Base-by-base conservation (phyloP, 1,140 invertebrate species). In the Drosophila ananassae region DNA sequence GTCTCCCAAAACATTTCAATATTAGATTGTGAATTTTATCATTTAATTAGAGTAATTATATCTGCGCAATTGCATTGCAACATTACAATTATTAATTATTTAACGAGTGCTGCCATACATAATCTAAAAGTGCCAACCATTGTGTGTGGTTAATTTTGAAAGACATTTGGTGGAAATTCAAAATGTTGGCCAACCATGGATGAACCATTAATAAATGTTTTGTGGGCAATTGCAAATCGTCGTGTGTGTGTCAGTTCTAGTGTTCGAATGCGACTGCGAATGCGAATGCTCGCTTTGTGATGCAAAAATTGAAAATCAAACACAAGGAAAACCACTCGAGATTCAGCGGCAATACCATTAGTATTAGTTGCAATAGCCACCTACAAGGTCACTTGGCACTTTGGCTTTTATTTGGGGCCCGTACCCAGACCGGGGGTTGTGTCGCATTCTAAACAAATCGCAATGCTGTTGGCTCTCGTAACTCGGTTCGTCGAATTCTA, bases 281-380 rank as follows among this genome's bases (percentile, higher is more conserved):
- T 66, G 37, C 54, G 59, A 51, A 24, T 51, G 64, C 51, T 51
- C 71, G 59, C 73, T 83, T 81, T 87, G 63, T 73, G 61, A 59
- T 76, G 64, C 55, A 80, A 87, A 78, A 85, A 79, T 87, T 77
- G 63, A 73, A 87, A 89, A 89, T 89, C 76, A 89, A 89, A 89
- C 64, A 89, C 83, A 89, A 89, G 83, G 83, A 89, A 89, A 89
- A 89, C 83, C 83, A 89, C 83, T 89, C 54, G 68, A 79, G 55
- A 77, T 71, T 56, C 64, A 74, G 56, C 66, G 58, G 56, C 56
- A 37, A 72, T 50, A 30, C 24, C 48, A 22, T 55, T 48, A 9
- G 61, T 47, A 47, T 22, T 47, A 47, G 56, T 30, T 5, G 50
- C 22, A 39, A 56, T 55, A 56, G 79, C 82, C 66, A 78, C 52